Evolutionary conservation across 1,140 invertebrate genomes (phyloP), one percentile per base, ranked within the genome.

Genomic region (Pectinophora gossypiella): DNA sequence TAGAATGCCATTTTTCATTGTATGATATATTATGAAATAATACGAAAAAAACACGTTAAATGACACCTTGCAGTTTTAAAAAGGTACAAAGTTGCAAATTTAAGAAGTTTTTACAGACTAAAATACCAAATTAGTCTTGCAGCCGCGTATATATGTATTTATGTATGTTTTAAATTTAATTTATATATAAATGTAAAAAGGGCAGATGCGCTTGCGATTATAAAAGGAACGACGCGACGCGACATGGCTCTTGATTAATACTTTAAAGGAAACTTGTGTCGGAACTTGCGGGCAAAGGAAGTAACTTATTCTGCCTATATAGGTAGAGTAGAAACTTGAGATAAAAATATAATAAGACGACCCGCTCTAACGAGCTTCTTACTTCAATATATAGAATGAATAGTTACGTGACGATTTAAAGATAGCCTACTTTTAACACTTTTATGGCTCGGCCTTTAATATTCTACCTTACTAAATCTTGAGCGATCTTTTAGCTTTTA

Each of bases 201-300:
- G 61, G 61, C 62, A 66, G 65, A 66, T 72, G 65, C 60, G 50
- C 61, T 65, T 65, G 56, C 48, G 50, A 56, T 59, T 59, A 59
- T 64, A 68, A 68, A 65, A 71, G 59, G 38, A 38, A 54, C 56
- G 35, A 52, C 19, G 59, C 42, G 56, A 63, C 51, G 48, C 56
- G 53, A 69, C 69, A 69, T 59, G 66, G 42, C 51, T 63, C 62
- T 67, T 72, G 65, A 77, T 72, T 68, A 75, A 72, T 71, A 64
- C 69, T 64, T 74, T 71, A 72, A 74, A 77, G 72, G 72, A 74
- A 74, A 77, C 69, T 66, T 74, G 71, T 55, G 27, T 32, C 27
- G 27, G 27, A 32, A 32, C 27, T 32, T 9, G 27, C 27, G n/a
- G n/a, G 9, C 27, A 9, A n/a, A 32, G 2, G 27, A 32, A 32